Base-by-base conservation (phyloP, 2,888 invertebrate species). In the Andrena marginata region DNA sequence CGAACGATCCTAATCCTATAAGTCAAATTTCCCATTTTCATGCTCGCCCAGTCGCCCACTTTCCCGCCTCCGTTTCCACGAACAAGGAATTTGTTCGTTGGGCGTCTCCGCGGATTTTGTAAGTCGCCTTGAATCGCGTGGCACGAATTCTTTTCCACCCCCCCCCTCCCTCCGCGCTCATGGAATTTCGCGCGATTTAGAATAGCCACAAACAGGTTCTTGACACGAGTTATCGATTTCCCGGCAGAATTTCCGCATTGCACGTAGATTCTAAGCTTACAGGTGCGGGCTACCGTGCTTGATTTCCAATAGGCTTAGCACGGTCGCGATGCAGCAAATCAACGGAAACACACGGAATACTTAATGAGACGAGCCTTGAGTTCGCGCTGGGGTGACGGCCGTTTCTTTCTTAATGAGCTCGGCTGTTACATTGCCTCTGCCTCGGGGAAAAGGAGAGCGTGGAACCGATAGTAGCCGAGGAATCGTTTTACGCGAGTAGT, bases 201-300 rank as follows among this genome's bases (percentile, higher is more conserved):
- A 79, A 72, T 79, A 62, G 81, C 77, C 76, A 59, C 60, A 79
- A 78, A 81, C 79, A 75, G 80, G 81, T 73, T 83, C 81, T 77
- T 80, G 77, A 82, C 77, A 75, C 78, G 77, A 85, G 79, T 80
- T 87, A 87, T 87, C 86, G 87, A 87, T 86, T 63, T 76, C 20
- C 73, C 60, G 26, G 33, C 54, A 65, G 80, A 87, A 84, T 84
- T 87, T 86, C 73, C 80, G 82, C 82, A 76, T 77, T 62, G 80
- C 80, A 73, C 82, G 82, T 86, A 88, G 88, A 86, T 88, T 82
- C 82, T 85, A 76, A 68, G 79, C 82, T 62, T 82, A 68, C 59
- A 77, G 77, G 62, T 80, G 75, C 69, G 86, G 84, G 63, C 74
- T 83, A 78, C 29, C 23, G 60, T 64, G 70, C 84, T 74, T 85